A percentile compares a stretch with the other conserved stretches of the same genome.
Evolutionary conservation across 2,888 invertebrate species (phyloP).

Genomic region (Odontocolon sp.): DNA sequence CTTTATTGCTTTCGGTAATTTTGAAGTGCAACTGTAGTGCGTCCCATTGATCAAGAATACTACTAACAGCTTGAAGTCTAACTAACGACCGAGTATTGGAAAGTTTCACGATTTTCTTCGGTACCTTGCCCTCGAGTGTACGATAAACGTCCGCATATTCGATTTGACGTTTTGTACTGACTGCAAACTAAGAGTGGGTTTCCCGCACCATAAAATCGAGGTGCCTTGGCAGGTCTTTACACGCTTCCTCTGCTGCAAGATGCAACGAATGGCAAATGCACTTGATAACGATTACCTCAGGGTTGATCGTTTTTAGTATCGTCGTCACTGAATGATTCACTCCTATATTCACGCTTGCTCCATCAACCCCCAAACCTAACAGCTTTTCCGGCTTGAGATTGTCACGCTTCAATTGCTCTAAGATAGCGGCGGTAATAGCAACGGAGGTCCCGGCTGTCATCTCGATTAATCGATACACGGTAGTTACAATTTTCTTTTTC

Average conservation of each 20-base stretch:
- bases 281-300: constrained; percentile 49
- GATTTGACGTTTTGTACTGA: too few relatives aligned
- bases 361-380: constrained; percentile 64
- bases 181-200: constrained; percentile 67
- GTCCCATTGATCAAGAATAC: constrained; percentile 71
- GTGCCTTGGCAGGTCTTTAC: constrained; percentile 53
- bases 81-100: constrained; percentile 65
- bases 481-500: constrained; percentile 46
- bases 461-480: constrained; percentile 59
- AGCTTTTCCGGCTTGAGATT: constrained; percentile 60
- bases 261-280: constrained; percentile 56
- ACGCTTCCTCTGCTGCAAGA: constrained; percentile 55
- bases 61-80: constrained; percentile 61
- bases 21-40: constrained; percentile 68
- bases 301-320: constrained; percentile 51
- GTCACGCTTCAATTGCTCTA: constrained; percentile 57
- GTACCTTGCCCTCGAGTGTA: constrained; percentile 27
- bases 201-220: constrained; percentile 64
- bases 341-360: constrained; percentile 65
- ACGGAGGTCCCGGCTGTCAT: constrained; percentile 56
- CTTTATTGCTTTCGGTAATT: constrained; percentile 57
- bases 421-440: constrained; percentile 34
- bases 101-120: constrained; percentile 62
- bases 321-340: constrained; percentile 61
- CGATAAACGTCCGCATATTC: too few relatives aligned